phyloP scores from a whole-genome alignment of 2,888 invertebrate species.

The Pseudanteris insignis region DNA sequence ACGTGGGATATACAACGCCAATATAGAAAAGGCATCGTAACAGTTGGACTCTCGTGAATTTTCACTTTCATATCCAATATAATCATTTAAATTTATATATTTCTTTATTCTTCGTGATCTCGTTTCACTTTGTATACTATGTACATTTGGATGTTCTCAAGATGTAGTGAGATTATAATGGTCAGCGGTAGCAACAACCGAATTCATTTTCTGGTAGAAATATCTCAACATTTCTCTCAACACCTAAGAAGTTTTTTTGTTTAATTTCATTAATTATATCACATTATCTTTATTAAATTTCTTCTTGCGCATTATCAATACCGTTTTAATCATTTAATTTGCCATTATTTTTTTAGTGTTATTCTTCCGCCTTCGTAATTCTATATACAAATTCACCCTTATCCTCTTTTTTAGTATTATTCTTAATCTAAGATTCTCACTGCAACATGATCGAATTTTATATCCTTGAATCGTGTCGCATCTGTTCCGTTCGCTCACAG shows the following conservation, averaged over 20 bases:
- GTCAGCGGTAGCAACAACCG: conserved; percentile 55
- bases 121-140: conserved; percentile 57
- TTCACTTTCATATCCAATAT: conserved; percentile 52
- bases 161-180: conserved; percentile 53
- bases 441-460: conserved; percentile 39
- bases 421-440: conserved; percentile 38
- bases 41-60: conserved; percentile 47
- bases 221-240: conserved; percentile 53
- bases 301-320: no score
- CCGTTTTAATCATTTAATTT: no score
- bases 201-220: conserved; percentile 58
- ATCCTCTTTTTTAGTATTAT: conserved; percentile 10
- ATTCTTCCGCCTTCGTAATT: no score
- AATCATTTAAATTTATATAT: conserved; percentile 51
- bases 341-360: no score
- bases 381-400: conserved; percentile 29
- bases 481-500: conserved; percentile 17
- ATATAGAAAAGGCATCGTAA: conserved; percentile 48
- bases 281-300: conserved; percentile 66
- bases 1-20: conserved; percentile 49
- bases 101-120: conserved; percentile 47
- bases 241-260: conserved; percentile 62
- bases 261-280: conserved; percentile 65
- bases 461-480: conserved; percentile 24
- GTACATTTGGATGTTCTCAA: conserved; percentile 57